Conservation (phyloP, 2,888 invertebrate species). For the Ctena decussata region DNA sequence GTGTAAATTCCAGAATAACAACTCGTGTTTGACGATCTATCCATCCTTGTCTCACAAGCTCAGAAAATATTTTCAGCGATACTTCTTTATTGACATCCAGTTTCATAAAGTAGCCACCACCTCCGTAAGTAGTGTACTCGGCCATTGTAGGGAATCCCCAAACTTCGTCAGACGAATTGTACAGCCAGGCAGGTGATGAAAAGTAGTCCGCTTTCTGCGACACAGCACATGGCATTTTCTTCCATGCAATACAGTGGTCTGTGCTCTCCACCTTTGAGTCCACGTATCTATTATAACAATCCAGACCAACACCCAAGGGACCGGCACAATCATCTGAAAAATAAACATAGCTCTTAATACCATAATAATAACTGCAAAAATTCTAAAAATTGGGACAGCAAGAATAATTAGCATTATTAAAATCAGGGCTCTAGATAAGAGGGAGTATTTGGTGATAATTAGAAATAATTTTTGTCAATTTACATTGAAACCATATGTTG, state of each 20-base stretch:
- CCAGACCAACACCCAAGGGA: neutral
- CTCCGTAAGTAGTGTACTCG: slow-evolving; percentile 46
- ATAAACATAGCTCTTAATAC: too few relatives aligned
- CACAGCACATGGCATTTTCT: slow-evolving; percentile 32
- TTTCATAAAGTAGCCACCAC: slow-evolving; percentile 67
- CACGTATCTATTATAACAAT: slow-evolving; percentile 44
- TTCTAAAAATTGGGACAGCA: too few relatives aligned
- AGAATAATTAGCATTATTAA: too few relatives aligned
- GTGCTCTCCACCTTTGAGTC: slow-evolving; percentile 23
- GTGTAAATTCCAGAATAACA: slow-evolving; percentile 82
- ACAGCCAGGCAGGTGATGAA: slow-evolving; percentile 55
- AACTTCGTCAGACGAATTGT: slow-evolving; percentile 40
- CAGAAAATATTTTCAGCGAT: slow-evolving; percentile 54
- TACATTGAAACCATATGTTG: too few relatives aligned
- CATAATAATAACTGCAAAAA: too few relatives aligned
- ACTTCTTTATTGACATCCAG: slow-evolving; percentile 64
- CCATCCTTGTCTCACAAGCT: slow-evolving; percentile 73
- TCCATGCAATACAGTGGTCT: slow-evolving; percentile 53
- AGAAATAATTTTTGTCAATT: too few relatives aligned
- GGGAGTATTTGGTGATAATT: too few relatives aligned
- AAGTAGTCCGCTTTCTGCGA: slow-evolving; percentile 52
- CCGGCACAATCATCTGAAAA: neutral
- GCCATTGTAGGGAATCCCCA: slow-evolving; percentile 62
- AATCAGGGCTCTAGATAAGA: too few relatives aligned
- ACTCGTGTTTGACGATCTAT: slow-evolving; percentile 80